A percentile compares a stretch with the other conserved stretches of the same genome.
Conservation (phyloP, 2,888 invertebrate species). For the Tenthredo scrophulariae region DNA sequence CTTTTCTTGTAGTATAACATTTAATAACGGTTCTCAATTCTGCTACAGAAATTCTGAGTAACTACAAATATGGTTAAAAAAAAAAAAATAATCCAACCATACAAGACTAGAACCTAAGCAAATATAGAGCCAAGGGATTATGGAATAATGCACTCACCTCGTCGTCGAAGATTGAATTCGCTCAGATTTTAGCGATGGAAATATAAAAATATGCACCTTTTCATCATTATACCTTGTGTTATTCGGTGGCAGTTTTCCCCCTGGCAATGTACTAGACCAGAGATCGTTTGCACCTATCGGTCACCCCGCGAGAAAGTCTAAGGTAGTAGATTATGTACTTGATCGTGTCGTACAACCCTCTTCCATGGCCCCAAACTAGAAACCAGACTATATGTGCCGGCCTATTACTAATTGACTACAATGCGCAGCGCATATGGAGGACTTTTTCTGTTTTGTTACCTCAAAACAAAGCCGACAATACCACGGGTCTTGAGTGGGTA, state of each 20-base stretch:
- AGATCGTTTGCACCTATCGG: background rate
- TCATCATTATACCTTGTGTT: background rate
- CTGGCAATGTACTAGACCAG: background rate
- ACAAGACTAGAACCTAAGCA: background rate
- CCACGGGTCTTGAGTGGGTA: constrained; percentile 65
- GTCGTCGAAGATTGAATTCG: background rate
- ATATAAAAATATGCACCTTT: background rate
- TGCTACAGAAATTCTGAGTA: background rate
- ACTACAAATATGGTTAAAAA: background rate
- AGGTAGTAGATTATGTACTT: constrained; percentile 38
- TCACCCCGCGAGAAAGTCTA: constrained; percentile 16
- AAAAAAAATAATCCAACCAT: background rate
- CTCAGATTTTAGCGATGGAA: background rate
- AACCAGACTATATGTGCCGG: constrained; percentile 33
- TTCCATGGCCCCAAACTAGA: background rate
- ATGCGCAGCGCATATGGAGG: constrained; percentile 71
- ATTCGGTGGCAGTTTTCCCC: background rate
- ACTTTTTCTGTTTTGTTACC: constrained; percentile 77
- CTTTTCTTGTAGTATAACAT: background rate
- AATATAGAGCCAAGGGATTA: constrained; percentile 4
- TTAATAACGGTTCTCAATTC: background rate
- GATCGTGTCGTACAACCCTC: constrained; percentile 13
- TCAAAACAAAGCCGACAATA: constrained; percentile 76
- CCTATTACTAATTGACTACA: constrained; percentile 74
- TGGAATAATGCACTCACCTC: background rate